Base-by-base conservation (phyloP, 1,140 invertebrate species). In the Cyclargus thomasi region DNA sequence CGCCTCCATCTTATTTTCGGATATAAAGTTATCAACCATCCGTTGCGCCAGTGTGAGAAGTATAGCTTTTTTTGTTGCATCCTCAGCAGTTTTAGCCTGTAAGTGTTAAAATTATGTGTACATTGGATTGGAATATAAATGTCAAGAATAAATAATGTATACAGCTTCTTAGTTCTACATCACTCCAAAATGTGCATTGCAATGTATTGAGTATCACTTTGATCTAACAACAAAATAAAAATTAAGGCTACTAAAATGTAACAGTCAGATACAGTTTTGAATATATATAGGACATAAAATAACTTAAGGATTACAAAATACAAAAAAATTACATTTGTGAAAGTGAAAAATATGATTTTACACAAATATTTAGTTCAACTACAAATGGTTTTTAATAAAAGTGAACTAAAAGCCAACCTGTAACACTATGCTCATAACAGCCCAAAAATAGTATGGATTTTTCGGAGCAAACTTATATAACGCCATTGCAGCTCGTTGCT, bases 361-460 rank as follows among this genome's bases (percentile, higher is more conserved):
- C 2, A 29, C 5, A 29, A 29, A 29, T 29, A 29, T 29, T 3
- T 7, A 29, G 29, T 29, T 29, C 4, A 29, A 5, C 8, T 7
- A 29, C 5, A 0, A 29, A 29, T 29, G 2, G 1, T 23, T 29
- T 29, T 29, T 29, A 29, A 29, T 5, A 0, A 6, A 29, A 4
- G 8, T 0, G 5, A 7, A 29, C 5, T 2, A 8, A 29, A 29
- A 29, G 8, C 29, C 8, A 29, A 96, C 96, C 92, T 98, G 97
- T 92, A 99, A 95, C 17, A 99, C 95, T 81, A 98, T 94, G 85
- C 97, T 98, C 95, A 99, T 99, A 16, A 99, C 95, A 67, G 96
- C 96, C 98, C 98, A 99, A 87, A 98, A 99, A 83, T 98, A 99
- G 88, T 99, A 99, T 0, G 97, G 97, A 86, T 97, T 98, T 88